Evolutionary conservation across 1,140 invertebrate genomes (phyloP).

Genomic region (Ips typographus): DNA sequence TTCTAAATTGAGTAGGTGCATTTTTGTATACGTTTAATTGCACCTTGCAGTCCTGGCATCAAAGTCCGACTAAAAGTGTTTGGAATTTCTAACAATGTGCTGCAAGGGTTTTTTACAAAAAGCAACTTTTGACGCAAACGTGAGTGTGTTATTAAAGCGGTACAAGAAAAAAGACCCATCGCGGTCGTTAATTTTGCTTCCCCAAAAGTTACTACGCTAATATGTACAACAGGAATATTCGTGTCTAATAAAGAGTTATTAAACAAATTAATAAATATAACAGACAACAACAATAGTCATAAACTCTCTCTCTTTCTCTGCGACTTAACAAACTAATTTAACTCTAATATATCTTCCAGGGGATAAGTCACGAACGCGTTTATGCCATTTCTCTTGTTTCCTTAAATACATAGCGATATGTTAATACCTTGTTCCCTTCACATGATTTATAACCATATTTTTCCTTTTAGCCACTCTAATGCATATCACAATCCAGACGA

Average conservation of each 20-base stretch:
- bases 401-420: too few species aligned
- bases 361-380: too few species aligned
- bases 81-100: neutral
- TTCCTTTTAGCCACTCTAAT: too few species aligned
- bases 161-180: neutral
- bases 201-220: neutral
- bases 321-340: slow-evolving; percentile 14
- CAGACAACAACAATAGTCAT: slow-evolving; percentile 31
- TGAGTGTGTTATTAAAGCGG: too few species aligned
- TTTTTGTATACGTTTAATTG: slow-evolving; percentile 24
- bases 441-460: too few species aligned
- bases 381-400: too few species aligned
- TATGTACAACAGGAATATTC: slow-evolving; percentile 1
- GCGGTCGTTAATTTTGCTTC: neutral
- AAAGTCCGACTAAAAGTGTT: neutral
- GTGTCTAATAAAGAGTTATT: slow-evolving; percentile 3
- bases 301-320: slow-evolving; percentile 24
- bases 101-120: neutral
- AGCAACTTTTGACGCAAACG: too few species aligned
- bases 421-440: too few species aligned
- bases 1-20: too few species aligned
- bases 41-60: slow-evolving; percentile 44
- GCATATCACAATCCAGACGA: too few species aligned
- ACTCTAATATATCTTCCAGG: too few species aligned
- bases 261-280: slow-evolving; percentile 31